Percentiles rank a stretch among this genome's conserved stretches.
phyloP scores from a whole-genome alignment of 1,140 invertebrate species.

The Drosophila pseudoobscura region DNA sequence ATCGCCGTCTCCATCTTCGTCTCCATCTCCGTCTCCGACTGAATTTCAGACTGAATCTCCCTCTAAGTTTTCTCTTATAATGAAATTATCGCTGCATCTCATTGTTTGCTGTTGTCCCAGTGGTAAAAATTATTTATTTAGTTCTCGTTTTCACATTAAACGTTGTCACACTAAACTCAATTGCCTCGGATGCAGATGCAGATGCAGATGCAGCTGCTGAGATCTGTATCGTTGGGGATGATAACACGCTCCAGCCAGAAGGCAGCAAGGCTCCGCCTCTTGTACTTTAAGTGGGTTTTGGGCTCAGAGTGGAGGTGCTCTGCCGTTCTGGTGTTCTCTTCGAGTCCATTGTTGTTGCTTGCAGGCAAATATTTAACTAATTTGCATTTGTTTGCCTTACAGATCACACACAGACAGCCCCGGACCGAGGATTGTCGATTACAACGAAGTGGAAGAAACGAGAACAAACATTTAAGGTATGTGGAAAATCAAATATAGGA shows the following conservation, averaged over 20 bases:
- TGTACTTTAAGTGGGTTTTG: slow-evolving; percentile 74
- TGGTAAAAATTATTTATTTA: slow-evolving; percentile 78
- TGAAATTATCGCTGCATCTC: slow-evolving; percentile 79
- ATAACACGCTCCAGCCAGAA: slow-evolving; percentile 20
- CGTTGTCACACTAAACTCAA: slow-evolving; percentile 80
- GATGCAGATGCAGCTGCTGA: slow-evolving; percentile 31
- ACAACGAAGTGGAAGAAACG: slow-evolving; percentile 31
- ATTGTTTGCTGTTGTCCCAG: slow-evolving; percentile 57
- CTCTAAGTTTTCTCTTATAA: slow-evolving; percentile 76
- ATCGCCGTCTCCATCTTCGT: slow-evolving; percentile 8
- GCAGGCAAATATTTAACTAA: slow-evolving; percentile 70
- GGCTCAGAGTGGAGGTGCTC: slow-evolving; percentile 44
- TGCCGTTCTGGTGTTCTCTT: not conserved
- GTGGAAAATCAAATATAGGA: slow-evolving; percentile 49
- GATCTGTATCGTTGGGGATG: slow-evolving; percentile 54
- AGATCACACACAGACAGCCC: slow-evolving; percentile 49
- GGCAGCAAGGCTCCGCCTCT: slow-evolving; percentile 8
- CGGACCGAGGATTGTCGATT: slow-evolving; percentile 23
- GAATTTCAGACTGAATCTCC: not conserved
- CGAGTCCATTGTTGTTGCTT: slow-evolving; percentile 40
- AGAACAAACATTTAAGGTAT: slow-evolving; percentile 66
- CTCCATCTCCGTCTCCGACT: not conserved
- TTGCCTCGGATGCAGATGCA: slow-evolving; percentile 55
- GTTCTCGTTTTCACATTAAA: slow-evolving; percentile 80
- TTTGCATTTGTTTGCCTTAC: slow-evolving; percentile 73